Evolutionary conservation across 2,797 vertebrate species (phyloP), one percentile per base, ranked within the genome.

Genomic region (Myotis pilosus): DNA sequence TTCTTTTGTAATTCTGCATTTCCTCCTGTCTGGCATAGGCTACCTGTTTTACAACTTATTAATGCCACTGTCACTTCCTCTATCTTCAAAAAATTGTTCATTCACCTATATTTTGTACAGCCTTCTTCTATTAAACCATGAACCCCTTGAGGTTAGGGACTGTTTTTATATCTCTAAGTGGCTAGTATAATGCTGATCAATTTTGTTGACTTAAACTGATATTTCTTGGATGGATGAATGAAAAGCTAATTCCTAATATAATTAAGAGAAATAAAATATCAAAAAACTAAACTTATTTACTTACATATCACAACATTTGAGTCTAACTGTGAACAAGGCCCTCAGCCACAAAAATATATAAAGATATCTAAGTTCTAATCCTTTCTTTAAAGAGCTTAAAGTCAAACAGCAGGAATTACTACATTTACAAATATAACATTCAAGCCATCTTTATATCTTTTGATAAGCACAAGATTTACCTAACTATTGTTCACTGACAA

Each of bases 391-490:
- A 89, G n/a, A 80, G 66, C 30, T 71, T 81, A 68, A 87, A 91
- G 44, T 49, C 16, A 69, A 96, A 60, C 25, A 92, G 23, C 69
- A 5, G 30, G 8, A 92, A 33, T 94, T 57, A 47, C 8, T 89
- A 90, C 13, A 92, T 81, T 87, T 86, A 87, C 23, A 95, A 90
- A 86, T 60, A 9, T 55, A 84, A 88, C 72, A 72, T 23, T 92
- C 69, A 87, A 87, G 38, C 22, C 25, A 87, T 33, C 17, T 60
- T 93, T 47, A 8, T 62, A 41, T 57, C 41, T 86, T 88, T 64
- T 86, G 49, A 69, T 9, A 88, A 76, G n/a, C 44, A 53, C 25
- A 72, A 51, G 8, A 79, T 91, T 87, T 81, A 94, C 16, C 64
- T 47, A 75, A 4, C 62, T 90, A 79, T 49, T 94, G 23, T 74